Evolutionary conservation across 2,113 vertebrate genomes (phyloP).

Genomic region (Ceyx cyanopectus): DNA sequence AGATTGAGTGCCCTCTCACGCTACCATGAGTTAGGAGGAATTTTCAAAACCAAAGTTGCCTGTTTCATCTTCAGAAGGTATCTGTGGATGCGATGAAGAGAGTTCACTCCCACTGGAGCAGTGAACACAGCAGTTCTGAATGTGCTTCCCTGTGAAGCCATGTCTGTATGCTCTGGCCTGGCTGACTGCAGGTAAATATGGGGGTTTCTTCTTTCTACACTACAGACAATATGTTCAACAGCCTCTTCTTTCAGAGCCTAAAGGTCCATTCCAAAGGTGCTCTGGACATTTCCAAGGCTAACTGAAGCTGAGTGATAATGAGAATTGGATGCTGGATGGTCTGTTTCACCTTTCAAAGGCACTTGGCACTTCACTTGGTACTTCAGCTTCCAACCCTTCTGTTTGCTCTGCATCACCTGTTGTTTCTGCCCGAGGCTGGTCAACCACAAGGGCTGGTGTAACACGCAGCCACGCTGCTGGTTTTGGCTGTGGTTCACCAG

Average conservation of each 20-base stretch:
- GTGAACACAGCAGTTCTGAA: background rate
- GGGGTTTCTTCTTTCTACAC: background rate
- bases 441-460: background rate
- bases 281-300: background rate
- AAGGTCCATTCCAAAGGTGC: background rate
- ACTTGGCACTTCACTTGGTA: background rate
- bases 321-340: background rate
- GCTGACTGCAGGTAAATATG: background rate
- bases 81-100: background rate
- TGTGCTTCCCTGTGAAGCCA: background rate
- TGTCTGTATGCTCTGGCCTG: background rate
- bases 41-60: background rate
- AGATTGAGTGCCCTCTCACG: background rate
- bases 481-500: background rate
- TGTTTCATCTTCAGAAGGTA: background rate
- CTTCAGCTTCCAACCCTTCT: background rate
- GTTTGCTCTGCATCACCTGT: background rate
- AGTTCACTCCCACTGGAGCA: background rate
- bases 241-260: background rate
- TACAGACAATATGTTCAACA: background rate
- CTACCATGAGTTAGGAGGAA: background rate
- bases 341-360: background rate
- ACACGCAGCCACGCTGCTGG: fast-evolving
- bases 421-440: background rate
- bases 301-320: background rate